Evolutionary conservation across 2,888 invertebrate genomes (phyloP).

Genomic region (Alloscopus bannaensis): DNA sequence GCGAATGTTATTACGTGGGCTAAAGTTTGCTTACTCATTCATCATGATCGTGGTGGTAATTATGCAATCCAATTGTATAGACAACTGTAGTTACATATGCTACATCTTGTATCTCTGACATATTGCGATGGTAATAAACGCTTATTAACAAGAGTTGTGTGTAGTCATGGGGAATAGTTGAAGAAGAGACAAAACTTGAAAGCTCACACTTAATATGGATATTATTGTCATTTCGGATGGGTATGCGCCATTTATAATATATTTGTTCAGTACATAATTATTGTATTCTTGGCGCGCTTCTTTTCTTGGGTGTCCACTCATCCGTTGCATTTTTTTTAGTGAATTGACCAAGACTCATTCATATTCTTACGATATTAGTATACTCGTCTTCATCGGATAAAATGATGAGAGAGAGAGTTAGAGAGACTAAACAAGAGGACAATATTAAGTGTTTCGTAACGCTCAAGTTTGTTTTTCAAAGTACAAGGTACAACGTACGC

Average conservation of each 20-base stretch:
- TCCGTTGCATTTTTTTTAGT: constrained; percentile 2
- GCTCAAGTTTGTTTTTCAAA: no score
- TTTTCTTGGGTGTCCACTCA: constrained; percentile 17
- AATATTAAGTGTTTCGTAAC: no score
- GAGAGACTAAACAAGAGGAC: no score
- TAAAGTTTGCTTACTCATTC: constrained; percentile 26
- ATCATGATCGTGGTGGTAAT: constrained; percentile 33
- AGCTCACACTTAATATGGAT: constrained; percentile 3
- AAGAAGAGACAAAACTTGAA: constrained; percentile 31
- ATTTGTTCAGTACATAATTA: neutral
- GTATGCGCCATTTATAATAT: no score
- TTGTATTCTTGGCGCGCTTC: neutral
- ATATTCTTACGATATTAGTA: neutral
- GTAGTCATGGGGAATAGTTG: constrained; percentile 20
- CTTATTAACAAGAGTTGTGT: no score
- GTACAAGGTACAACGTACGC: no score
- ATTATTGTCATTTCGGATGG: constrained; percentile 33
- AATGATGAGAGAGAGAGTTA: no score
- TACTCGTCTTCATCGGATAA: no score
- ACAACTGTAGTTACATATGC: neutral
- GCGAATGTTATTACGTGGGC: neutral
- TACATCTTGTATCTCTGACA: neutral
- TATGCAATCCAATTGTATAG: constrained; percentile 30
- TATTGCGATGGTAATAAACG: no score
- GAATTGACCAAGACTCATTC: constrained; percentile 8